Base-by-base conservation (phyloP, 2,797 vertebrate genomes). In the Chaunax sp. region DNA sequence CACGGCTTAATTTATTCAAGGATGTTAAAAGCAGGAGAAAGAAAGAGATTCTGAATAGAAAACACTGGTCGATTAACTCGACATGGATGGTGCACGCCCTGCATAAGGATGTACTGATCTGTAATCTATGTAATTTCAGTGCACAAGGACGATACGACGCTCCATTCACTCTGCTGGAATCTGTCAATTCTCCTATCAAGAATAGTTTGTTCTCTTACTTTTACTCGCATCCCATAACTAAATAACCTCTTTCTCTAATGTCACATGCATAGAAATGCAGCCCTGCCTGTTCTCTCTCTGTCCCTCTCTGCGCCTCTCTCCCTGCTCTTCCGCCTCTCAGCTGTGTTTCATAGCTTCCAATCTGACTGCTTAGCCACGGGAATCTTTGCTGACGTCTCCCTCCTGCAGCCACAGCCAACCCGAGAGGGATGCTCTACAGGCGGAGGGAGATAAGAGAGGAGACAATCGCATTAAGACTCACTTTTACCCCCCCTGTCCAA, bases 401-500 rank as follows among this genome's bases (percentile, higher is more conserved):
- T 69, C 75, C 81, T 69, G 51, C 64, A 60, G 67, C 78, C 63
- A 50, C 77, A 53, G 69, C 67, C 33, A 47, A n/a, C n/a, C 81
- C 44, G 71, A 71, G 68, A 76, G 72, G 72, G 69, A 80, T 64
- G 83, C 75, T 82, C 63, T 47, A 64, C 66, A 84, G 81, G 77
- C 64, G 20, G 47, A 15, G 16, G n/a, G 72, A 85, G 86, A 89
- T 89, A 86, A 85, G 68, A 69, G 26, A 63, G 49, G 72, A 86
- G 81, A 84, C 86, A 86, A 85, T 87, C 78, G 51, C 80, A 84
- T 90, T 90, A 84, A 73, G 79, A 60, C 72, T 72, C 79, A 75
- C 82, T 81, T 84, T 76, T n/a, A n/a, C 75, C 66, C 75, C 69
- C 64, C 61, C 64, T 50, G 62, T 75, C 71, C 71, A 66, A 80